Percentiles rank a stretch among this genome's conserved stretches.
Conservation (phyloP, 1,140 invertebrate species). For the Pachyrhynchus sulphureomaculatus region DNA sequence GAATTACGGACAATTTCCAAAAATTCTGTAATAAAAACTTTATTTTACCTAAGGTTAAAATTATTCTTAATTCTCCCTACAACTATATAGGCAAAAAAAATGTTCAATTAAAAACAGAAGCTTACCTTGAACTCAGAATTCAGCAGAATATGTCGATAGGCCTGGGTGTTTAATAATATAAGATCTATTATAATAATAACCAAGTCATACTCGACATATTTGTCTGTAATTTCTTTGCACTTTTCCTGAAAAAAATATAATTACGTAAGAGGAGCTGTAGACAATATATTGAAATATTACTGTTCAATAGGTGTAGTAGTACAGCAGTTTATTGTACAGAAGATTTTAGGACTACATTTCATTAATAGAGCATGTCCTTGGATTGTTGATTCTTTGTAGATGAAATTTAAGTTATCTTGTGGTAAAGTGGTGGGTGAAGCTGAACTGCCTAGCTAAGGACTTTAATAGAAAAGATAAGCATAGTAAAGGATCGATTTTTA, state of each 20-base stretch:
- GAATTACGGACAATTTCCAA: slow-evolving; percentile 62
- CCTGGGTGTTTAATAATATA: slow-evolving; percentile 72
- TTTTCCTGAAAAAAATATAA: slow-evolving; percentile 59
- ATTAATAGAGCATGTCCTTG: too few relatives aligned
- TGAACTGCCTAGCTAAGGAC: too few relatives aligned
- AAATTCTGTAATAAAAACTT: slow-evolving; percentile 55
- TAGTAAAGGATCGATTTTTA: too few relatives aligned
- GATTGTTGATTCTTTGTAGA: too few relatives aligned
- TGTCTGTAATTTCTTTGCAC: slow-evolving; percentile 76
- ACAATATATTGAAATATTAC: slow-evolving; percentile 2
- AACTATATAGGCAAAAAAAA: too few relatives aligned
- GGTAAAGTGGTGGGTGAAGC: too few relatives aligned
- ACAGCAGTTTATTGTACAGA: too few relatives aligned
- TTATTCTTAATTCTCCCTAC: too few relatives aligned
- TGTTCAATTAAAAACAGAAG: too few relatives aligned
- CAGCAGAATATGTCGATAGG: slow-evolving; percentile 80
- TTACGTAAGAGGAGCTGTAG: slow-evolving; percentile 15
- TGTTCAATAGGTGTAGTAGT: neutral
- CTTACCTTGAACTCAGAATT: slow-evolving; percentile 71
- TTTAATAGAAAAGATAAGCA: too few relatives aligned
- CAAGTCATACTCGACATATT: slow-evolving; percentile 86
- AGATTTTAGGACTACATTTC: too few relatives aligned
- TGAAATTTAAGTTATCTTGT: too few relatives aligned
- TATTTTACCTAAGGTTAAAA: slow-evolving; percentile 30
- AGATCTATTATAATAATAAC: slow-evolving; percentile 82